Base-by-base conservation (phyloP, 2,888 invertebrate genomes). In the Cerceris ruficornis region DNA sequence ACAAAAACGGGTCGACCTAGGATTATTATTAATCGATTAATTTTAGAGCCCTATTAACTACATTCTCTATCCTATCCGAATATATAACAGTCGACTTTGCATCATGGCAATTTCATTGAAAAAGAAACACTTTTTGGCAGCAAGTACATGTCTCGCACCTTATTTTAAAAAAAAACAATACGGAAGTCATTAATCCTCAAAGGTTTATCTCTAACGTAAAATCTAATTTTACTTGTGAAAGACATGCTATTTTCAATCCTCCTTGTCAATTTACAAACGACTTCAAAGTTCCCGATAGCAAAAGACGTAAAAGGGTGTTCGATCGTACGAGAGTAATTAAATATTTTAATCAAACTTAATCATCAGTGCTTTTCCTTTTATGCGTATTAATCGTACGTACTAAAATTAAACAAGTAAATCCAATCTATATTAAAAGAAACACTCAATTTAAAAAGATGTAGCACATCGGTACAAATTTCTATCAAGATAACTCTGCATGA, bases 1-100 rank as follows among this genome's bases (percentile, higher is more conserved):
- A 68, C 60, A 72, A 77, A 78, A 78, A 72, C 42, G 49, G 39
- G 61, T 72, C 60, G 46, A 57, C 65, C 62, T 61, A 61, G 52
- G 61, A 61, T 69, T 77, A 62, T 54, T 62, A 80, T 77, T 73
- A 77, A 77, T 74, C 77, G 79, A 80, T 80, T 69, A 80, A 77
- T 80, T 73, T 62, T 55, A 57, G 67, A 66, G 73, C 77, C 77
- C 77, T 67, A 67, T 64, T 64, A 67, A 11, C 77, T 80, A 80
- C 50, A 11, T 58, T 42, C 42, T 66, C 70, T 78, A 77, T 65
- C 65, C 78, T 80, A 80, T 65, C 58, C 50, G 64, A 69, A 69
- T 69, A 78, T 70, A 69, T 68, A 78, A 72, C 72, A 74, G 74
- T 77, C 79, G 74, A 49, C 60, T 64, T 77, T 69, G 55, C 74